Evolutionary conservation across 2,888 invertebrate genomes (phyloP).

Genomic region (Deilephila elpenor): DNA sequence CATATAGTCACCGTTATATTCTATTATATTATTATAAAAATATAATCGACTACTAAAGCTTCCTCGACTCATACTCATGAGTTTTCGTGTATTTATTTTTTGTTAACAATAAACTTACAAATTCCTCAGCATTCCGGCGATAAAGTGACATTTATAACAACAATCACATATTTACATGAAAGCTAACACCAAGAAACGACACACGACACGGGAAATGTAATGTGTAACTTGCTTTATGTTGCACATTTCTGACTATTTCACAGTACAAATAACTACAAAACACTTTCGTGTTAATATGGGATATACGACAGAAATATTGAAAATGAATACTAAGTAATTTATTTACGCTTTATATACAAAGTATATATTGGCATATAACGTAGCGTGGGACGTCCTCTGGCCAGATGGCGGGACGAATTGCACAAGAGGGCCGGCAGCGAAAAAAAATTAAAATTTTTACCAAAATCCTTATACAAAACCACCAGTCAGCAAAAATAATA

Average conservation of each 20-base stretch:
- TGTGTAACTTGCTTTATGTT: neutral
- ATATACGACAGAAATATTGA: neutral
- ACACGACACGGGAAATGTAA: slow-evolving; percentile 8
- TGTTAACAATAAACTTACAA: neutral
- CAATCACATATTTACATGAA: neutral
- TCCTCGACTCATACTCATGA: neutral
- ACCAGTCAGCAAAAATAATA: too few species aligned
- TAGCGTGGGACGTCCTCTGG: too few species aligned
- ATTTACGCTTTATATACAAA: too few species aligned
- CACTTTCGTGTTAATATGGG: neutral
- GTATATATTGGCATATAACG: too few species aligned
- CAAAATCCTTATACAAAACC: too few species aligned
- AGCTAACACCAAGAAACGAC: slow-evolving; percentile 6
- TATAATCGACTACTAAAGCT: neutral
- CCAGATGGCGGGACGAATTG: too few species aligned
- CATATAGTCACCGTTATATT: too few species aligned
- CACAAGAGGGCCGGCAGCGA: too few species aligned
- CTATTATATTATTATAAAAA: neutral
- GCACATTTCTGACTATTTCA: neutral
- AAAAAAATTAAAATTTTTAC: too few species aligned
- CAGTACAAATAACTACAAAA: neutral
- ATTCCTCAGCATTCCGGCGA: slow-evolving; percentile 9
- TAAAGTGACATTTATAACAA: neutral
- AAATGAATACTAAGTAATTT: too few species aligned
- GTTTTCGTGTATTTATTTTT: neutral